Conservation (phyloP, 2,113 vertebrate genomes). For the Anser brachyrhynchus region DNA sequence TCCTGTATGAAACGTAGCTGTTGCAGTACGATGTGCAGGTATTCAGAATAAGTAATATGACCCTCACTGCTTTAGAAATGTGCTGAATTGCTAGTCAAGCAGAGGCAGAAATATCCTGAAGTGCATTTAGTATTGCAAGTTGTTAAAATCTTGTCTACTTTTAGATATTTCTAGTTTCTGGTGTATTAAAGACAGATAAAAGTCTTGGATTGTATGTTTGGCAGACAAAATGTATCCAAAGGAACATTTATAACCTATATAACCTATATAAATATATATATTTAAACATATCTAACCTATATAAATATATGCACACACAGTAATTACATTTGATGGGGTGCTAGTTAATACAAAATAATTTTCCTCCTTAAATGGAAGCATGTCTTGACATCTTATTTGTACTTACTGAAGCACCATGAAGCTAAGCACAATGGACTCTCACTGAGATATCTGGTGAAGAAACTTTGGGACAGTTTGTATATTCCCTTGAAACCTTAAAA, state of each 20-base stretch:
- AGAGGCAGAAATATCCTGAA: neutral
- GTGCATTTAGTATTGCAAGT: neutral
- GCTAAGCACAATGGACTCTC: neutral
- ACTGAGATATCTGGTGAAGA: neutral
- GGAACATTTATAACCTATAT: neutral
- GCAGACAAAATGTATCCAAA: neutral
- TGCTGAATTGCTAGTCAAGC: neutral
- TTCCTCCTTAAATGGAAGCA: neutral
- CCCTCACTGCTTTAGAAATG: neutral
- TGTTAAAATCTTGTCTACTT: neutral
- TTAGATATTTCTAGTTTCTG: neutral
- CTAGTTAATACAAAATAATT: neutral
- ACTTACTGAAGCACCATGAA: neutral
- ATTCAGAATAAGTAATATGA: neutral
- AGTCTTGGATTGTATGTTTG: neutral
- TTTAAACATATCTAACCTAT: no score
- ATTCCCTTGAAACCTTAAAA: neutral
- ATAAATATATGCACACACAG: neutral
- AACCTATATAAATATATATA: neutral
- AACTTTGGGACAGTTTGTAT: neutral
- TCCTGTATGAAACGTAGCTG: neutral
- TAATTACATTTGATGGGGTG: neutral
- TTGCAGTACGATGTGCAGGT: neutral
- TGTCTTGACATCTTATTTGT: neutral
- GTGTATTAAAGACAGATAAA: neutral